A percentile compares a stretch with the other conserved stretches of the same genome.
phyloP scores from a whole-genome alignment of 2,797 vertebrate species.

The Stomatorhinus walkeri region DNA sequence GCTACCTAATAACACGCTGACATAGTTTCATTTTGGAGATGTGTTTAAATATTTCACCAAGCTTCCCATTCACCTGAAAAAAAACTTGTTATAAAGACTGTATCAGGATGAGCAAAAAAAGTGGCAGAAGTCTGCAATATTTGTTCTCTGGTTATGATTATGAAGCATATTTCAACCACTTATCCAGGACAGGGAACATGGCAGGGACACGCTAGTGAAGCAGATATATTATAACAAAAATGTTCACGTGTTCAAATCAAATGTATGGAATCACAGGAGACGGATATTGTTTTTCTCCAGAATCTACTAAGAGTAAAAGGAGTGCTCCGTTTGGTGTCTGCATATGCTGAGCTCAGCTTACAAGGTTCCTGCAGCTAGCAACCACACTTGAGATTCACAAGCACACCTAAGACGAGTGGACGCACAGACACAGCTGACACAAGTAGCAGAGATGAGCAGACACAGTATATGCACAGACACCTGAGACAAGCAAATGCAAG shows the following conservation, averaged over 20 bases:
- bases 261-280: not conserved
- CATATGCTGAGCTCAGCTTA: not conserved
- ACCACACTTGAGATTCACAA: not conserved
- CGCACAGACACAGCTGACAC: not conserved
- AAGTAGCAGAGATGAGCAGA: not conserved
- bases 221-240: not conserved
- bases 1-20: not conserved
- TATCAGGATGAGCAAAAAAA: not conserved
- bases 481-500: not conserved
- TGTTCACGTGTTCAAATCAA: not conserved
- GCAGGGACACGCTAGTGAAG: not conserved
- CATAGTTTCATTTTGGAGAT: not conserved
- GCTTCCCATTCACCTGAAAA: not conserved
- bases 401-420: not conserved
- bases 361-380: not conserved
- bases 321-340: not conserved
- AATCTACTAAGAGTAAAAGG: not conserved
- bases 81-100: not conserved
- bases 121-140: not conserved
- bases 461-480: not conserved
- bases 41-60: slow-evolving; percentile 15
- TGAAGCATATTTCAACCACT: not conserved
- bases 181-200: not conserved
- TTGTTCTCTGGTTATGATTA: not conserved
- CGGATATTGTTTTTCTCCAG: not conserved